phyloP scores from a whole-genome alignment of 2,888 invertebrate genomes.

The Drosophila hawaiiensis region DNA sequence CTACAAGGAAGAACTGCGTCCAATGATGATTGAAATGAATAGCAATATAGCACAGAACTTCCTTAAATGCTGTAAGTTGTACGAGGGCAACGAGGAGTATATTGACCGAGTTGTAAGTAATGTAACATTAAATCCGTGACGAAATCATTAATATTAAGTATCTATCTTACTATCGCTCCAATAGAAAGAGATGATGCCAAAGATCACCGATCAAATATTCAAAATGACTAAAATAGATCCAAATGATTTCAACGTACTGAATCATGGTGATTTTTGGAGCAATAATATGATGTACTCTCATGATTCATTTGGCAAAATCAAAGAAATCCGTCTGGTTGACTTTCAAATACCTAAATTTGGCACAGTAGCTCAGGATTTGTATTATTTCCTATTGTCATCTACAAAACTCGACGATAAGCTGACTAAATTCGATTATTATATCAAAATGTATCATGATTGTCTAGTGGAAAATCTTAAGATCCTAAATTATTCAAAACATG shows the following conservation, averaged over 20 bases:
- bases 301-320: constrained; percentile 63
- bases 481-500: constrained; percentile 71
- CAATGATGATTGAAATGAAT: constrained; percentile 30
- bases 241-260: constrained; percentile 67
- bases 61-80: constrained; percentile 40
- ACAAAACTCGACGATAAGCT: constrained; percentile 77
- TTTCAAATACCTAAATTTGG: constrained; percentile 79
- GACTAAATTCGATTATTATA: constrained; percentile 79
- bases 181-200: constrained; percentile 45
- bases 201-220: constrained; percentile 49
- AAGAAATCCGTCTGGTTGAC: constrained; percentile 77
- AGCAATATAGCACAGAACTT: constrained; percentile 27
- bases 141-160: not conserved
- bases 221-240: constrained; percentile 43
- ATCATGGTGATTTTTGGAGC: constrained; percentile 79
- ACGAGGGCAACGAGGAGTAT: constrained; percentile 51
- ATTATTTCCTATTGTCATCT: constrained; percentile 80
- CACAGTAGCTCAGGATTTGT: constrained; percentile 76
- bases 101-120: constrained; percentile 63
- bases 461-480: constrained; percentile 68
- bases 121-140: not conserved
- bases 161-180: not conserved
- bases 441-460: constrained; percentile 78
- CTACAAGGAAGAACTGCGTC: constrained; percentile 40
- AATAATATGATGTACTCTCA: constrained; percentile 82